These are phyloP conservation scores for Pampus argenteus DNA, from an alignment of 2,797 vertebrate genomes.

Conservation along the genomic window DNA sequence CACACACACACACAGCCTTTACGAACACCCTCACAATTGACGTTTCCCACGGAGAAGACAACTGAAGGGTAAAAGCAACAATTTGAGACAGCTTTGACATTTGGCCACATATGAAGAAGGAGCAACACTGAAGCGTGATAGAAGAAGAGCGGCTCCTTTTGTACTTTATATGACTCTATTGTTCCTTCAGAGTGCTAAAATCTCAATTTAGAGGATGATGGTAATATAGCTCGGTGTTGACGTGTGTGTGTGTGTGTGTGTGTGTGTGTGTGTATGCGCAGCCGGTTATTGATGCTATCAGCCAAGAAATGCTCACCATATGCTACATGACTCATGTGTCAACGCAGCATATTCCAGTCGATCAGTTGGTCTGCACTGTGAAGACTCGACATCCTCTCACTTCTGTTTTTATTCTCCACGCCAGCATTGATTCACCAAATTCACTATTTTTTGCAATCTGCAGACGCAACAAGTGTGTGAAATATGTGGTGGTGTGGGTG, in stretches of 20 bases:
- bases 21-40: conserved; percentile 50
- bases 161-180: conserved; percentile 65
- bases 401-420: neutral
- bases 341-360: conserved; percentile 12
- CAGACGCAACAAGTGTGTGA: conserved; percentile 66
- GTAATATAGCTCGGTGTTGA: conserved; percentile 16
- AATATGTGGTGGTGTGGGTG: conserved; percentile 10
- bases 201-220: conserved; percentile 42
- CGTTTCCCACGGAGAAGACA: conserved; percentile 45
- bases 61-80: conserved; percentile 32
- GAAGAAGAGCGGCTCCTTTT: conserved; percentile 55
- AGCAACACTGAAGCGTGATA: conserved; percentile 21
- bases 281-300: conserved; percentile 51
- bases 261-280: neutral
- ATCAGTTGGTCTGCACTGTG: conserved; percentile 28
- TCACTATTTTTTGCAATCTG: conserved; percentile 1
- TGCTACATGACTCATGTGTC: conserved; percentile 52
- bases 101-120: conserved; percentile 27
- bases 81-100: conserved; percentile 55
- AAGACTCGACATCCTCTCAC: neutral
- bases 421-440: neutral
- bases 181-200: conserved; percentile 53
- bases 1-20: conserved; percentile 11
- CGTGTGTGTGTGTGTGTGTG: conserved; percentile 18
- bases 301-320: conserved; percentile 59